Conservation (phyloP, 2,888 invertebrate species). For the Aspidapion aeneum region DNA sequence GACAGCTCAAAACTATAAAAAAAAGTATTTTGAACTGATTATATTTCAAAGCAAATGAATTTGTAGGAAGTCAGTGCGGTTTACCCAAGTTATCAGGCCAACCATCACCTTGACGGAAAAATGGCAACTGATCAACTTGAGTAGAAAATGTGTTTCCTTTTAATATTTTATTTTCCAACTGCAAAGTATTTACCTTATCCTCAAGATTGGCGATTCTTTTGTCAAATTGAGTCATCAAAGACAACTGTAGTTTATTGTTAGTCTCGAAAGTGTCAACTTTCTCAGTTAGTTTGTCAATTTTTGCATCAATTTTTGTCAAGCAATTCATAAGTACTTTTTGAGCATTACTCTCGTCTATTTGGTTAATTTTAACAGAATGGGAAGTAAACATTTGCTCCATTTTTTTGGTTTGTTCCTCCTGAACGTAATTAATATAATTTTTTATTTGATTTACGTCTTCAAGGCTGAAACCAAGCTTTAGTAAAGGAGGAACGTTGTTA, state of each 20-base stretch:
- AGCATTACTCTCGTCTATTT: not conserved
- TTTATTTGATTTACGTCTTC: not conserved
- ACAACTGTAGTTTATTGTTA: not conserved
- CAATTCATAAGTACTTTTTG: not conserved
- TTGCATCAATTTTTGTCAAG: constrained; percentile 13
- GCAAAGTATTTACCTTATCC: constrained; percentile 3
- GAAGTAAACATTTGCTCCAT: not conserved
- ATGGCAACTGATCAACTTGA: not conserved
- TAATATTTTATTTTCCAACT: constrained; percentile 1
- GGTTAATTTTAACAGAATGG: not conserved
- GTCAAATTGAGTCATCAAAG: not conserved
- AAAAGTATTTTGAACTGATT: too few relatives aligned
- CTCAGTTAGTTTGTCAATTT: constrained; percentile 14
- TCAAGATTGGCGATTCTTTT: constrained; percentile 3
- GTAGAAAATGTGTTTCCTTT: not conserved
- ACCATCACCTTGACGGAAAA: not conserved
- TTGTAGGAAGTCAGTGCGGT: too few relatives aligned
- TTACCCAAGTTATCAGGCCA: too few relatives aligned
- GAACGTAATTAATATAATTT: not conserved
- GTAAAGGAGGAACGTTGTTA: not conserved
- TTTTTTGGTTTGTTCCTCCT: not conserved
- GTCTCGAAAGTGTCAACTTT: constrained; percentile 6
- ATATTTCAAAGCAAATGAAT: too few relatives aligned
- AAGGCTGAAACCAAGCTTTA: not conserved
- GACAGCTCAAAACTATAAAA: too few relatives aligned